These are phyloP conservation scores for Oreonectes daqikongensis DNA, from an alignment of 2,797 vertebrate genomes.

Conservation along the genomic window DNA sequence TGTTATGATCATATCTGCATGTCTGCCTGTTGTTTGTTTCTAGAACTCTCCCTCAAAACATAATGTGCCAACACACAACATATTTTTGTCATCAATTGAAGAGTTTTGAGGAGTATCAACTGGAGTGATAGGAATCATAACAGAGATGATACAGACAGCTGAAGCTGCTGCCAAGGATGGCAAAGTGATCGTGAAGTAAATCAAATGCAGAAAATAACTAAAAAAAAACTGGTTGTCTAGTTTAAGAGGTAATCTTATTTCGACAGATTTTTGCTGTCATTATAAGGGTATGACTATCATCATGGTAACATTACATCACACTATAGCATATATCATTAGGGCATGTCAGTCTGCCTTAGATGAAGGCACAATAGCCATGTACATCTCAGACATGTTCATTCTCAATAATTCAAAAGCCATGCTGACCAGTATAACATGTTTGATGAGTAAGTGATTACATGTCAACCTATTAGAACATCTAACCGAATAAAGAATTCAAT, in stretches of 20 bases:
- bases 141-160: constrained; percentile 44
- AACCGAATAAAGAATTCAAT: background rate
- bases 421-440: no score
- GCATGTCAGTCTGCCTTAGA: constrained; percentile 30
- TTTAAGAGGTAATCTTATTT: constrained; percentile 39
- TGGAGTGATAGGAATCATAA: constrained; percentile 51
- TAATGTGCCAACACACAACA: constrained; percentile 53
- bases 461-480: background rate
- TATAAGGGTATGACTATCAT: constrained; percentile 34
- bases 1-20: background rate
- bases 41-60: no score
- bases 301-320: constrained; percentile 49
- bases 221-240: constrained; percentile 63
- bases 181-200: constrained; percentile 42
- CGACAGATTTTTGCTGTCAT: constrained; percentile 50
- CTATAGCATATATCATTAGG: constrained; percentile 49
- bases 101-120: constrained; percentile 26
- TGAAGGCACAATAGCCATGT: no score
- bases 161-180: constrained; percentile 4
- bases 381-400: background rate
- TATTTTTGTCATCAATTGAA: background rate
- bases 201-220: constrained; percentile 51
- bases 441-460: background rate
- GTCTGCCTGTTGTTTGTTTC: background rate
- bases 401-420: no score